A percentile compares a stretch with the other conserved stretches of the same genome.
These are phyloP conservation scores for Pseudolaguvia tuberculata DNA, from an alignment of 2,113 vertebrate genomes.

Conservation along the genomic window DNA sequence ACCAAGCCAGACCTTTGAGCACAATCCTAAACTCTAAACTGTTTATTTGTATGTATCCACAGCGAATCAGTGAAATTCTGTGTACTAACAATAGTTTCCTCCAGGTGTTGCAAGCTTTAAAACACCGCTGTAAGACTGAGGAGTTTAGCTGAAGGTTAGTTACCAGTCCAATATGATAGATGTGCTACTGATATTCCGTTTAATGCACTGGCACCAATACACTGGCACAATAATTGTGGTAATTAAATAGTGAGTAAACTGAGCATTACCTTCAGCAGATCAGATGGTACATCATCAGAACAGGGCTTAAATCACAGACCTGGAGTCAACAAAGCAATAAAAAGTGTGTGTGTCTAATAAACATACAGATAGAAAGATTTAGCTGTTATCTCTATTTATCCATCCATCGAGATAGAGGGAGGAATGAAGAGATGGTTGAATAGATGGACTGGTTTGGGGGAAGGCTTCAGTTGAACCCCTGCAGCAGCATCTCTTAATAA, in stretches of 20 bases:
- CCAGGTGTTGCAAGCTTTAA: not conserved
- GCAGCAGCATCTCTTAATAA: slow-evolving; percentile 1
- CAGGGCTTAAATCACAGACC: no score
- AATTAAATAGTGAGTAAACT: no score
- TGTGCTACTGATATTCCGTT: not conserved
- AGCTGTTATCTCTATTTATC: no score
- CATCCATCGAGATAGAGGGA: not conserved
- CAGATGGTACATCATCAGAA: no score
- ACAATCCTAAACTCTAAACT: not conserved
- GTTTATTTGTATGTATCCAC: not conserved
- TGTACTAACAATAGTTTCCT: not conserved
- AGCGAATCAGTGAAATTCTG: not conserved
- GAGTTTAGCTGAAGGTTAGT: not conserved
- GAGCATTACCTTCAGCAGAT: no score
- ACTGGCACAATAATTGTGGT: no score
- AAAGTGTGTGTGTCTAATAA: no score
- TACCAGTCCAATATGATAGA: not conserved
- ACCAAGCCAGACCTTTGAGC: not conserved
- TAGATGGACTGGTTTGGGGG: no score
- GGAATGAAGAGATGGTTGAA: no score
- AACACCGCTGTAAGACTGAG: not conserved
- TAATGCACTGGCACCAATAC: not conserved
- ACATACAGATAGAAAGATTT: no score
- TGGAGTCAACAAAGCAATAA: no score
- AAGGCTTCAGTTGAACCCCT: no score